These are phyloP conservation scores for Rugalucina vietnamica DNA, from an alignment of 2,888 invertebrate species.

Conservation along the genomic window DNA sequence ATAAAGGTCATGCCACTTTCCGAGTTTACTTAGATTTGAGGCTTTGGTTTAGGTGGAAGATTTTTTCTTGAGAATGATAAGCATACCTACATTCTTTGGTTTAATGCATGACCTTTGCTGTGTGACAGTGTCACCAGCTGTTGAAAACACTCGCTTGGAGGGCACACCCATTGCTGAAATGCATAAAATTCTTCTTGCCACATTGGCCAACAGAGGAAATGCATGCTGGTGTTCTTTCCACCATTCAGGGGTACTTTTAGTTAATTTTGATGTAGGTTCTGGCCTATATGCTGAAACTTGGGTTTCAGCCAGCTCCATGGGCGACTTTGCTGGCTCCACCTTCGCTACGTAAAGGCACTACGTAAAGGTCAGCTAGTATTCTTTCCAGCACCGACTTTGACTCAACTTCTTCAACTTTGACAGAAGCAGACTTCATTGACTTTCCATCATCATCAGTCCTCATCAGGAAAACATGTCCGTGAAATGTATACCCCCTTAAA, in stretches of 20 bases:
- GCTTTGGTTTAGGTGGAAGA: too few relatives aligned
- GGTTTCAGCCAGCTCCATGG: neutral
- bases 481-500: too few relatives aligned
- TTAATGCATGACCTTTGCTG: neutral
- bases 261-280: neutral
- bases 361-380: neutral
- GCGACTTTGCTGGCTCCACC: neutral
- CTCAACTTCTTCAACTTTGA: neutral
- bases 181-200: neutral
- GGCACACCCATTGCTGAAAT: conserved; percentile 1
- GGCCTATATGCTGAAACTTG: neutral
- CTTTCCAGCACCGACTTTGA: neutral
- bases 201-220: neutral
- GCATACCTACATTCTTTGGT: conserved; percentile 6
- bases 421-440: too few relatives aligned
- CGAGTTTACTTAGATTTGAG: too few relatives aligned
- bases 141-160: conserved; percentile 12
- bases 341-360: neutral
- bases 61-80: neutral
- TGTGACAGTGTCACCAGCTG: neutral
- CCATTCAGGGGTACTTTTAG: neutral
- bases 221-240: neutral
- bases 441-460: too few relatives aligned
- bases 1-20: too few relatives aligned
- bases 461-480: too few relatives aligned